Base-by-base conservation (phyloP, 1,140 invertebrate genomes). In the Caenorhabditis tropicalis region DNA sequence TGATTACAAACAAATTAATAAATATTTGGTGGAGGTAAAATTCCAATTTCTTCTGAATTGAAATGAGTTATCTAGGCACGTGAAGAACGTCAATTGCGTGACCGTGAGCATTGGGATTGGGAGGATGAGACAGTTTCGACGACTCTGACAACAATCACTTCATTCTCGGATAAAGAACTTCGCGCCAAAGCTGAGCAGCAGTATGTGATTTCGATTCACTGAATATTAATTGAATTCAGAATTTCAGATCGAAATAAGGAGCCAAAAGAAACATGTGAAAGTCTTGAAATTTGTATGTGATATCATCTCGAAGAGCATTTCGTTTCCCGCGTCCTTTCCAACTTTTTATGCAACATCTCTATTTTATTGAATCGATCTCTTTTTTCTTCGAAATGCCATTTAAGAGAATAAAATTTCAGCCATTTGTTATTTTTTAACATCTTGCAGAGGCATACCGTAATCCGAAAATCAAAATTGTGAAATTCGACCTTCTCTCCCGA, bases 101-200 rank as follows among this genome's bases (percentile, higher is more conserved):
- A 79, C 74, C 65, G 79, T 79, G 48, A 79, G n/a, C 65, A 86
- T 12, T 86, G 79, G 53, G 86, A 86, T 56, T 87, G 86, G 86
- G 86, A 87, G 43, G 79, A 79, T 36, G 86, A 86, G 31, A 70
- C 80, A 15, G 51, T 33, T n/a, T 79, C 81, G 16, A 80, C 80
- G 0, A 80, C 43, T 48, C 56, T 74, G 24, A 56, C 81, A 31
- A 87, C 81, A 33, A 79, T 82, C 31, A 53, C 80, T 19, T 82
- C 80, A 21, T 82, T 65, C 58, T 82, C 82, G 24, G 82, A 82
- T 36, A 82, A 82, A 46, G 82, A 82, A n/a, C 21, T 60, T 9
- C 56, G 60, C 43, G 82, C 82, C 46, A 81, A 81, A 27, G 27
- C 31, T 19, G 79, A 81, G 4, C 74, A 79, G 27, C 65, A 39